A percentile compares a stretch with the other conserved stretches of the same genome.
Evolutionary conservation across 2,797 vertebrate species (phyloP).

Genomic region (Sebastes oblongus): DNA sequence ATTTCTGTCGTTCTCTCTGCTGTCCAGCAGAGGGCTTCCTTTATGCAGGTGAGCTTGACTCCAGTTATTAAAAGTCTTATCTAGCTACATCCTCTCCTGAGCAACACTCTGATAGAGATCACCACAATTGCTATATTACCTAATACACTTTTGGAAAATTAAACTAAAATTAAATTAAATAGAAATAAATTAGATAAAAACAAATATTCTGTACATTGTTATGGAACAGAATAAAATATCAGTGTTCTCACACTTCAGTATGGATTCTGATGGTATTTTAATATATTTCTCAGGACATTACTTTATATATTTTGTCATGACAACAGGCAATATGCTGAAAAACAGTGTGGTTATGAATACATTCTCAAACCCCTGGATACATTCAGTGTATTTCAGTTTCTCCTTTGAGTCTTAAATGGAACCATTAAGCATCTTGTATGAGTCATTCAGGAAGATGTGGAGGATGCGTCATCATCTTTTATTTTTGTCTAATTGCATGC

Average conservation of each 20-base stretch:
- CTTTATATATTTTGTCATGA: background rate
- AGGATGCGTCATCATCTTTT: slow-evolving; percentile 15
- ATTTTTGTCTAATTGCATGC: slow-evolving; percentile 7
- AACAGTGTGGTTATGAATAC: background rate
- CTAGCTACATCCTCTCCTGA: background rate
- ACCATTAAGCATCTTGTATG: background rate
- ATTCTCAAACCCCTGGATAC: background rate
- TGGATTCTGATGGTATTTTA: background rate
- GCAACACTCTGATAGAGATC: background rate
- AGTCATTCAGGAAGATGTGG: slow-evolving; percentile 27
- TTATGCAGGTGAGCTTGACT: background rate
- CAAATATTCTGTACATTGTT: background rate
- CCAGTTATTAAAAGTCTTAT: background rate
- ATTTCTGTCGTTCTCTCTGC: background rate
- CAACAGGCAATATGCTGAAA: background rate
- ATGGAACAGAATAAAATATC: background rate
- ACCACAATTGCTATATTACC: background rate
- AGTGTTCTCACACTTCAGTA: background rate
- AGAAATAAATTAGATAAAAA: no score
- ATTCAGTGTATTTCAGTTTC: background rate
- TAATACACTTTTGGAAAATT: background rate
- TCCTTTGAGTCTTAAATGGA: slow-evolving; percentile 11
- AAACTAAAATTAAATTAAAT: no score
- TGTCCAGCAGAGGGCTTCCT: slow-evolving; percentile 58
- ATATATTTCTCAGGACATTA: background rate